Base-by-base conservation (phyloP, 2,797 vertebrate genomes). In the Dromococcyx pavoninus region DNA sequence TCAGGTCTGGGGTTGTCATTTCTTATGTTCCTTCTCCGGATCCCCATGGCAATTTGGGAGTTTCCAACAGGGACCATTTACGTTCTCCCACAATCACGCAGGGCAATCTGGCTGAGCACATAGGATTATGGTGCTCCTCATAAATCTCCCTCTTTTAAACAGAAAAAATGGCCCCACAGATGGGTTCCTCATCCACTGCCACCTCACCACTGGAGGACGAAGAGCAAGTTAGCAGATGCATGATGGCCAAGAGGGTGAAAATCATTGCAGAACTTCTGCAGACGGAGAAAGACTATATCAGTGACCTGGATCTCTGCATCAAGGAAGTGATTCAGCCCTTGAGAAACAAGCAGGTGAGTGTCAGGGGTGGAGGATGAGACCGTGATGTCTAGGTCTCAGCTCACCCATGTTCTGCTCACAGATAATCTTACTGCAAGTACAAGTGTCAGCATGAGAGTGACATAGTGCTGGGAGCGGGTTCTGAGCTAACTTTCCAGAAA, bases 121-220 rank as follows among this genome's bases (percentile, higher is more conserved):
- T 0, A 5, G 28, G n/a, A 78, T 91, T 77, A 58, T 3, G 5
- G 35, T 9, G 2, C 8, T 89, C 25, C 69, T 95, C 43, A 89
- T 28, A 21, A 37, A 66, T 57, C 41, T 84, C 14, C 11, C 15
- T 80, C 56, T 82, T 91, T 95, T 93, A 56, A 70, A 94, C 96
- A 99, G 99, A 99, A 97, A 99, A 99, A 98, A 99, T 99, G 99
- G 96, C 98, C 25, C 98, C 98, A 0, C 98, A 97, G 57, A 88
- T 91, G 1, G 96, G 97, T 75, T 97, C 98, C 28, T 77, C 92
- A 19, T 62, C 54, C 7, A 95, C 97, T 15, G 89, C 97, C 8
- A 96, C 98, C 25, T 97, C 92, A 0, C 93, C 74, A 0, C 90
- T 98, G 85, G 98, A 99, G 89, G 98, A 98, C 0, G 98, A 99